A percentile compares a stretch with the other conserved stretches of the same genome.
These are phyloP conservation scores for Hyaena hyaena DNA, from an alignment of 2,113 vertebrate species.

Conservation along the genomic window DNA sequence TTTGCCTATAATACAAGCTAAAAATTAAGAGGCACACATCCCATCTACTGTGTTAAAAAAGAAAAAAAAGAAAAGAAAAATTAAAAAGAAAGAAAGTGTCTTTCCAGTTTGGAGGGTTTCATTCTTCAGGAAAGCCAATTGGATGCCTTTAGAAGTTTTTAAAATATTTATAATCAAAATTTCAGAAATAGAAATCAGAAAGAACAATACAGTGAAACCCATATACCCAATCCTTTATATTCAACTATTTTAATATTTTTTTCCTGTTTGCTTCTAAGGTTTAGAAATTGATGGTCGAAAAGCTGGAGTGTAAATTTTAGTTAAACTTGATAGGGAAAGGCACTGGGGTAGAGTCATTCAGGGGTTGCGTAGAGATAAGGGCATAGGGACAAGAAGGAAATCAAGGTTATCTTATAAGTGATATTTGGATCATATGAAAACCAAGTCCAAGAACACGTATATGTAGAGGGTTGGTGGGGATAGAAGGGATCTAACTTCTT, in stretches of 20 bases:
- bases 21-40: background rate
- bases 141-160: background rate
- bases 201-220: background rate
- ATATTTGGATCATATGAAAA: background rate
- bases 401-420: background rate
- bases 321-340: background rate
- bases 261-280: background rate
- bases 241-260: conserved; percentile 10
- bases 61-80: background rate
- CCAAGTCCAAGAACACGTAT: background rate
- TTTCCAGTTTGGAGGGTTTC: background rate
- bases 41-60: background rate
- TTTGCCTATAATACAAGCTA: background rate
- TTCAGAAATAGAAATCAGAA: background rate
- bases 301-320: background rate
- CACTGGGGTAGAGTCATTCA: background rate
- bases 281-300: background rate
- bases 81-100: background rate
- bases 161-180: conserved; percentile 26
- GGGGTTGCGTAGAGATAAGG: background rate
- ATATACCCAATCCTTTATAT: background rate
- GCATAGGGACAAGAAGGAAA: background rate
- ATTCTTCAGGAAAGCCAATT: background rate
- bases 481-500: background rate
- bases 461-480: background rate